phyloP scores from a whole-genome alignment of 2,888 invertebrate species.

The Anagyrus pseudococci region DNA sequence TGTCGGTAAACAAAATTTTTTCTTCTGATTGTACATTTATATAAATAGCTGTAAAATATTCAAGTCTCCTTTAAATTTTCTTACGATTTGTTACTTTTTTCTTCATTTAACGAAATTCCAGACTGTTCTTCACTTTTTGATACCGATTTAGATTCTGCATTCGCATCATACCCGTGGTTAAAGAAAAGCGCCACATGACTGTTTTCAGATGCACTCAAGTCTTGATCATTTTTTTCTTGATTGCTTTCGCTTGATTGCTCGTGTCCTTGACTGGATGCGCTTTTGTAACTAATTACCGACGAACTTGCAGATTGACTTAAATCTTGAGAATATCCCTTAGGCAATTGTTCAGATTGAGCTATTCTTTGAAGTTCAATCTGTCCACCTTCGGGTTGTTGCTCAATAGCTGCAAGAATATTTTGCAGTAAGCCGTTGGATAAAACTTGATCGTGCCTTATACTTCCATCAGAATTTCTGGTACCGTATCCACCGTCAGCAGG shows the following conservation, averaged over 20 bases:
- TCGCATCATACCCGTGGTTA: conserved; percentile 48
- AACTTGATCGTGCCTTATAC: conserved; percentile 75
- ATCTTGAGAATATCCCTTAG: conserved; percentile 39
- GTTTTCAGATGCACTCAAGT: conserved; percentile 37
- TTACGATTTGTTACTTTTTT: conserved; percentile 18
- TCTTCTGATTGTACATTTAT: not conserved
- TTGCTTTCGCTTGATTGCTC: conserved; percentile 11
- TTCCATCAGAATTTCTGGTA: conserved; percentile 64
- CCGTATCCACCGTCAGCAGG: conserved; percentile 67
- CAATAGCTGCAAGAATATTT: conserved; percentile 82
- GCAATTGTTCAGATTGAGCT: conserved; percentile 45
- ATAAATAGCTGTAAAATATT: too few relatives aligned
- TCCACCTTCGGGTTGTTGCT: conserved; percentile 70
- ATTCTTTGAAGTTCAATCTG: conserved; percentile 49
- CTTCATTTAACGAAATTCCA: conserved; percentile 6
- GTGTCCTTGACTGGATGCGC: conserved; percentile 5
- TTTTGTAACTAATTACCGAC: conserved; percentile 30
- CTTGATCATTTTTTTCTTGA: conserved; percentile 27
- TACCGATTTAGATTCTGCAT: conserved; percentile 47
- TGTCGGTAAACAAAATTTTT: conserved; percentile 7
- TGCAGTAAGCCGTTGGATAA: conserved; percentile 80
- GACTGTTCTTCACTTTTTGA: conserved; percentile 39
- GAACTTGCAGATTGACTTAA: conserved; percentile 40
- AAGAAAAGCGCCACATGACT: conserved; percentile 54
- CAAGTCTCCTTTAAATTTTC: not conserved